A percentile compares a stretch with the other conserved stretches of the same genome.
phyloP scores from a whole-genome alignment of 2,113 vertebrate genomes.

The Pluvialis apricaria region DNA sequence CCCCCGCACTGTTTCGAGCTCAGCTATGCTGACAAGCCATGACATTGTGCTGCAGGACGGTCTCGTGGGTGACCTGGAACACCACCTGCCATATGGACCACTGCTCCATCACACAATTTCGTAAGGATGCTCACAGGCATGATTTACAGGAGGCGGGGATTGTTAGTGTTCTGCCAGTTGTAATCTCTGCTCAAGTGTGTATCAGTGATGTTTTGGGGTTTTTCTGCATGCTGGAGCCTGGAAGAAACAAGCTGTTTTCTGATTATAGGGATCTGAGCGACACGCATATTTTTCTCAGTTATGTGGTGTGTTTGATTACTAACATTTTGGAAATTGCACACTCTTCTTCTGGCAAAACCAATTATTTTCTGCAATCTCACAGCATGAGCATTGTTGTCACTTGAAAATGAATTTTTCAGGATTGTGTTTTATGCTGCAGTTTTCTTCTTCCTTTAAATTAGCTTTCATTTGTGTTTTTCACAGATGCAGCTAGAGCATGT shows the following conservation, averaged over 20 bases:
- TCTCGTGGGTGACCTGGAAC: slow-evolving; percentile 31
- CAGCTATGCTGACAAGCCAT: slow-evolving; percentile 26
- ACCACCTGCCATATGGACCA: neutral
- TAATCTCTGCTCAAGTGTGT: neutral
- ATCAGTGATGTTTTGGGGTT: neutral
- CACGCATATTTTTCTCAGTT: neutral
- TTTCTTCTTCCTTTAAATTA: neutral
- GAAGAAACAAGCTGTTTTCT: neutral
- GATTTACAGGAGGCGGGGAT: neutral
- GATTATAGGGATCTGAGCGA: neutral
- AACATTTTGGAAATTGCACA: neutral
- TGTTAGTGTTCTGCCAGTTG: neutral
- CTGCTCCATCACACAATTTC: neutral
- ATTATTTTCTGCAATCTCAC: slow-evolving; percentile 11
- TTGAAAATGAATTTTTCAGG: neutral
- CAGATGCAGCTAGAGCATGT: neutral
- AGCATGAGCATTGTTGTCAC: neutral
- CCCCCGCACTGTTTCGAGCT: slow-evolving; percentile 21
- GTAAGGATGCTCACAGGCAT: neutral
- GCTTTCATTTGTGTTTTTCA: neutral
- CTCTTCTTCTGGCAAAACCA: neutral
- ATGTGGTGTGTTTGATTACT: neutral
- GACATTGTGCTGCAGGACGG: slow-evolving; percentile 17
- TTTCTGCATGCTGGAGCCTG: neutral
- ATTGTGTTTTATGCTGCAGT: neutral